phyloP scores from a whole-genome alignment of 2,113 vertebrate genomes.

The Eolophus roseicapilla region DNA sequence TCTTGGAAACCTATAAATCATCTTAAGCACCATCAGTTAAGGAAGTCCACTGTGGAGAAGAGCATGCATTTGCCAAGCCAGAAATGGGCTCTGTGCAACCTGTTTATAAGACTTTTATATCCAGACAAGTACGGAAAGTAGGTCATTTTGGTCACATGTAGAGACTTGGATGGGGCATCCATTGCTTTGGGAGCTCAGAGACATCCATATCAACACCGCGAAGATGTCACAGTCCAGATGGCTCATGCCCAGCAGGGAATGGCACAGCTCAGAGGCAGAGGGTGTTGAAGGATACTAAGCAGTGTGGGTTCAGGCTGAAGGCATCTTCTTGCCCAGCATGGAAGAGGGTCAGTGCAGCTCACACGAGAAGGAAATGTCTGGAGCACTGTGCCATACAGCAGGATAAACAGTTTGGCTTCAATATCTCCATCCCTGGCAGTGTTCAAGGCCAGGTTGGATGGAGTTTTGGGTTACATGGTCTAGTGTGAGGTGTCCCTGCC shows the following conservation, averaged over 20 bases:
- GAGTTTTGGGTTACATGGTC: not conserved
- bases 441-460: not conserved
- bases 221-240: slow-evolving; percentile 16
- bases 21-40: slow-evolving; percentile 48
- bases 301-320: not conserved
- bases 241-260: not conserved
- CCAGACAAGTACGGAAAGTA: not conserved
- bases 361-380: rapidly evolving
- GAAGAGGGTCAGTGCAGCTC: not conserved
- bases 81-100: slow-evolving; percentile 31
- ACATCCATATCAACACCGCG: not conserved
- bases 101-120: slow-evolving; percentile 12
- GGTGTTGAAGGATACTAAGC: not conserved
- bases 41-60: not conserved
- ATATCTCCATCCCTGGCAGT: not conserved
- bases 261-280: not conserved
- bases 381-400: not conserved
- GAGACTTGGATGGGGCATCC: slow-evolving; percentile 3
- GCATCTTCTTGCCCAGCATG: not conserved
- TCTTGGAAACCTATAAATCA: slow-evolving; percentile 61
- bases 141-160: slow-evolving; percentile 6
- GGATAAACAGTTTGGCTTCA: not conserved
- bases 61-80: slow-evolving; percentile 19
- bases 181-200: not conserved
- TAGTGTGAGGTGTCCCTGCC: not conserved